Percentiles rank a stretch among this genome's conserved stretches.
Conservation (phyloP, 2,888 invertebrate genomes). For the Oxyteleia sp. region DNA sequence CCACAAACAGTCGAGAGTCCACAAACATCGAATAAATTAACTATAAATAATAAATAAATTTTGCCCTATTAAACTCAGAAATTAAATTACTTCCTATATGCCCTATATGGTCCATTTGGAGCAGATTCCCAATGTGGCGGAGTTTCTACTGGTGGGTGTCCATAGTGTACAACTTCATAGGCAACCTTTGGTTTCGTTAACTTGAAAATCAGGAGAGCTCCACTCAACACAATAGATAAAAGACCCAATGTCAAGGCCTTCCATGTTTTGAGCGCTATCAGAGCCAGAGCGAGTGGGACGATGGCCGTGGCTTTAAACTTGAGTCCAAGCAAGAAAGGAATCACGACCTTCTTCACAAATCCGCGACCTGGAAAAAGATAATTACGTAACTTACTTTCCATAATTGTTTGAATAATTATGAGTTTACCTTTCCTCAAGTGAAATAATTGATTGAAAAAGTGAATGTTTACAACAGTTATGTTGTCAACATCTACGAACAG, state of each 20-base stretch:
- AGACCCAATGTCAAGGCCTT: slow-evolving; percentile 95
- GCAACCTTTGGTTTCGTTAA: slow-evolving; percentile 96
- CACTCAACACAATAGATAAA: slow-evolving; percentile 94
- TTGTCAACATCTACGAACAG: no score
- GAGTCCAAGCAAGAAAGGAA: slow-evolving; percentile 94
- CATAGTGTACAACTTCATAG: slow-evolving; percentile 95
- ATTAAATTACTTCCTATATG: slow-evolving; percentile 83
- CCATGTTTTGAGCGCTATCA: slow-evolving; percentile 96
- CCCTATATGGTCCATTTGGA: slow-evolving; percentile 85
- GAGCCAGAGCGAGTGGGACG: slow-evolving; percentile 93
- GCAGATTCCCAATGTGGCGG: slow-evolving; percentile 87
- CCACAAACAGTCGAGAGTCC: slow-evolving; percentile 21
- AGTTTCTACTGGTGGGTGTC: slow-evolving; percentile 91
- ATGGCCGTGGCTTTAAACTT: slow-evolving; percentile 95
- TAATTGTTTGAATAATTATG: slow-evolving; percentile 2
- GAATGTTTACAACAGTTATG: slow-evolving; percentile 39
- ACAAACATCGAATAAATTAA: slow-evolving; percentile 74
- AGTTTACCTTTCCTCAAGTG: slow-evolving; percentile 4
- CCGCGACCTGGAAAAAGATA: slow-evolving; percentile 90
- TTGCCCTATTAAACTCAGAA: slow-evolving; percentile 56
- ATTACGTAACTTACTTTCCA: slow-evolving; percentile 35
- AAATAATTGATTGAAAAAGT: slow-evolving; percentile 23
- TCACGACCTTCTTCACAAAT: slow-evolving; percentile 94
- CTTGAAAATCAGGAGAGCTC: slow-evolving; percentile 95
- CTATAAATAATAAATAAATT: slow-evolving; percentile 80